phyloP scores from a whole-genome alignment of 2,797 vertebrate genomes.

The Sebastes baramenuke region DNA sequence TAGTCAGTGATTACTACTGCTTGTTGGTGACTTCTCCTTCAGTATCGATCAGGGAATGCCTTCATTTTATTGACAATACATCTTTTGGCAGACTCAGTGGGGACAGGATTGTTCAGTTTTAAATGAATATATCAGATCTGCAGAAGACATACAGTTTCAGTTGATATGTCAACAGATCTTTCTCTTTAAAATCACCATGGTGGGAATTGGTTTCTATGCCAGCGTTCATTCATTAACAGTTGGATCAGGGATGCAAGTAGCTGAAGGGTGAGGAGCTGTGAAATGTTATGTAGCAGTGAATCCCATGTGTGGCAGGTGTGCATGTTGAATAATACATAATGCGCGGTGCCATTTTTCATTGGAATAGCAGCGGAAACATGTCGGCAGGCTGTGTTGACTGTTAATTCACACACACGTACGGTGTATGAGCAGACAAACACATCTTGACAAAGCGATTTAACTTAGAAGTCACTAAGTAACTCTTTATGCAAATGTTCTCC shows the following conservation, averaged over 20 bases:
- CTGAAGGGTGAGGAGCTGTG: slow-evolving; percentile 46
- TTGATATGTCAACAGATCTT: slow-evolving; percentile 17
- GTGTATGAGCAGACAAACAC: background rate
- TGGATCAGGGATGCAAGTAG: slow-evolving; percentile 35
- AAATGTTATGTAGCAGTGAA: slow-evolving; percentile 52
- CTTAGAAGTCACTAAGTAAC: background rate
- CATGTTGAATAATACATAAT: slow-evolving; percentile 52
- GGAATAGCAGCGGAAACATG: slow-evolving; percentile 19
- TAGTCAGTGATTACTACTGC: slow-evolving; percentile 11
- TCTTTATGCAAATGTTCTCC: background rate
- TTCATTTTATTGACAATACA: slow-evolving; percentile 9
- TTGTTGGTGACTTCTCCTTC: background rate
- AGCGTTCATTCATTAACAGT: slow-evolving; percentile 54
- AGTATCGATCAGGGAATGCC: slow-evolving; percentile 7
- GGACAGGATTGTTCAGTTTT: background rate
- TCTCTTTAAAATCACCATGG: slow-evolving; percentile 5
- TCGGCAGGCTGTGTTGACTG: background rate
- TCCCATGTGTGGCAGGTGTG: slow-evolving; percentile 48
- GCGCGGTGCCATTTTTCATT: slow-evolving; percentile 37
- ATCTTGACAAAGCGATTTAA: background rate
- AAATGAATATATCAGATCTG: slow-evolving; percentile 8
- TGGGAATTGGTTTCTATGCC: slow-evolving; percentile 1
- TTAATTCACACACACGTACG: slow-evolving; percentile 3
- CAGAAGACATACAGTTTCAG: background rate
- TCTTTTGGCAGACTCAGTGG: background rate